phyloP scores from a whole-genome alignment of 2,113 vertebrate genomes.

The Egretta garzetta region DNA sequence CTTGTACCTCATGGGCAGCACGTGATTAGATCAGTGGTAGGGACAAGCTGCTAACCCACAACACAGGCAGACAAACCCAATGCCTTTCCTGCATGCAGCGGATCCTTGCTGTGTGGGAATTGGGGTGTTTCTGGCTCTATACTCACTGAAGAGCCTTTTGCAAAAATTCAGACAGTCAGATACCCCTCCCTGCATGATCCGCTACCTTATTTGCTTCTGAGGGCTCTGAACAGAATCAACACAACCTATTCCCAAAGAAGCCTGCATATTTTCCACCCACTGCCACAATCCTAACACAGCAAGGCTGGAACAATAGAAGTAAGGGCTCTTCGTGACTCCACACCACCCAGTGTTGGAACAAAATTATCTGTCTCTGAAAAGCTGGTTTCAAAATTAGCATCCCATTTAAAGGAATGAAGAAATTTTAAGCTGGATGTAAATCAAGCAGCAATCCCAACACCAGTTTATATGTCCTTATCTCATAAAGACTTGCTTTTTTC shows the following conservation, averaged over 20 bases:
- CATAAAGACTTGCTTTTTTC: not conserved
- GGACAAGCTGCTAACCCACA: not conserved
- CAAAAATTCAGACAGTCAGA: not conserved
- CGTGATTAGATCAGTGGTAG: rapidly evolving
- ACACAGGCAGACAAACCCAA: not conserved
- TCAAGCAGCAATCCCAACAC: not conserved
- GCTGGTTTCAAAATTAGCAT: not conserved
- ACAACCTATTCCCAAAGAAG: not conserved
- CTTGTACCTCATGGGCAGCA: not conserved
- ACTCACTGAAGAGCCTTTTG: not conserved
- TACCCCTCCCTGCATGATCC: not conserved
- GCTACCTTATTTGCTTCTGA: not conserved
- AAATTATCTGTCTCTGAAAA: not conserved
- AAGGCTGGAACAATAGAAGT: not conserved
- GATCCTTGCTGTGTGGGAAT: not conserved
- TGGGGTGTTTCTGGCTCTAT: not conserved
- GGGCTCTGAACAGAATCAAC: not conserved
- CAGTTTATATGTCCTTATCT: not conserved
- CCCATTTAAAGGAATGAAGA: not conserved
- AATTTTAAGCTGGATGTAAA: not conserved
- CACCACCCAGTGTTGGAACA: not conserved
- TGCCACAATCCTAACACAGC: not conserved
- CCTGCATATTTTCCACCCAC: not conserved
- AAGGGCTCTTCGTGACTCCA: not conserved
- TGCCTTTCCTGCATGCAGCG: rapidly evolving